Percentiles rank a stretch among this genome's conserved stretches.
Conservation (phyloP, 1,140 invertebrate species). For the Lasioglossum albipes region DNA sequence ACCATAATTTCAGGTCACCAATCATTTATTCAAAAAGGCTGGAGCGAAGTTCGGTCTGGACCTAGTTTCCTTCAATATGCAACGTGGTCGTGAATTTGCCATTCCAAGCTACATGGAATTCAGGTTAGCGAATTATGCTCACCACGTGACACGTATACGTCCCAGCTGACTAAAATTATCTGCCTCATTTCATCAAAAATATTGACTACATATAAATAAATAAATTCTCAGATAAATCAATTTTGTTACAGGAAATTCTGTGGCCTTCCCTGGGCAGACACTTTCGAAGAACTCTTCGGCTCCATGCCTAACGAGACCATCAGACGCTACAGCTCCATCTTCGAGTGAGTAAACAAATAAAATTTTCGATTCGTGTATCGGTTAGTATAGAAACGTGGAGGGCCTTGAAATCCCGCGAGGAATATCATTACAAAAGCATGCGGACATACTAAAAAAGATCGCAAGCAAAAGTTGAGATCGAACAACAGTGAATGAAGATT, state of each 20-base stretch:
- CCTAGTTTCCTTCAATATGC: slow-evolving; percentile 96
- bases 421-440: too few relatives aligned
- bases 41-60: slow-evolving; percentile 93
- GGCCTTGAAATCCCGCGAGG: too few relatives aligned
- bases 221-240: too few relatives aligned
- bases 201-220: not conserved
- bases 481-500: not conserved
- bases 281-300: slow-evolving; percentile 92
- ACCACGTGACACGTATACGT: not conserved
- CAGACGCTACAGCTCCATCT: slow-evolving; percentile 86
- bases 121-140: slow-evolving; percentile 75
- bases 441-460: too few relatives aligned
- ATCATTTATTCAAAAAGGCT: slow-evolving; percentile 94
- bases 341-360: slow-evolving; percentile 82
- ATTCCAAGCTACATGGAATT: slow-evolving; percentile 96
- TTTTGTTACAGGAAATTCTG: slow-evolving; percentile 88
- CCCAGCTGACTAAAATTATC: too few relatives aligned
- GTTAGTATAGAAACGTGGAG: too few relatives aligned
- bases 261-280: slow-evolving; percentile 88
- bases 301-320: slow-evolving; percentile 95
- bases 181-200: too few relatives aligned
- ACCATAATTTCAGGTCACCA: slow-evolving; percentile 83
- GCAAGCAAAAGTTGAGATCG: too few relatives aligned
- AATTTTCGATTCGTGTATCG: not conserved
- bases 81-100: slow-evolving; percentile 94